A percentile compares a stretch with the other conserved stretches of the same genome.
These are phyloP conservation scores for Drosophila guanche DNA, from an alignment of 1,140 invertebrate species.

Conservation along the genomic window DNA sequence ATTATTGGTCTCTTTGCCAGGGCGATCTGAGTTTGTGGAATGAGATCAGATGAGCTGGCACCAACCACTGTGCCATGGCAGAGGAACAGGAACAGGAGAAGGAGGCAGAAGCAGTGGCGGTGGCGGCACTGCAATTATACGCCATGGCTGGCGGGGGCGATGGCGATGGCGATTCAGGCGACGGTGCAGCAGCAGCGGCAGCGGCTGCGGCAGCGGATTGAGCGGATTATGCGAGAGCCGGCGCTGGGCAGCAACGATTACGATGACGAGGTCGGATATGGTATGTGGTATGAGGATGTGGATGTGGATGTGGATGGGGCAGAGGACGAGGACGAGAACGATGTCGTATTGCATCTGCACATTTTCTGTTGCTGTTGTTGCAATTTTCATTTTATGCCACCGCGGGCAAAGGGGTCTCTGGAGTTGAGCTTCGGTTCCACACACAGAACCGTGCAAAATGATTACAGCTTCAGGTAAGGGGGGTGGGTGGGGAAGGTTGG, in stretches of 20 bases:
- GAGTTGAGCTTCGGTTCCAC: conserved; percentile 13
- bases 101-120: too few species aligned
- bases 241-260: conserved; percentile 62
- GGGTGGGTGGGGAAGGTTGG: too few species aligned
- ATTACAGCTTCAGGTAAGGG: too few species aligned
- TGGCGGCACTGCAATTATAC: conserved; percentile 67
- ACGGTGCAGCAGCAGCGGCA: conserved; percentile 16
- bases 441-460: conserved; percentile 58
- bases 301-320: conserved; percentile 41
- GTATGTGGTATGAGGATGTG: conserved; percentile 54
- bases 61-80: too few species aligned
- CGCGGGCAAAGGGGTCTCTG: conserved; percentile 43
- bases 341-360: too few species aligned
- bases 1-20: too few species aligned
- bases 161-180: conserved; percentile 7
- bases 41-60: too few species aligned
- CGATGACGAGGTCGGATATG: conserved; percentile 37
- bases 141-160: conserved; percentile 41
- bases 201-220: conserved; percentile 43
- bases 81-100: too few species aligned
- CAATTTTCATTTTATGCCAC: conserved; percentile 71
- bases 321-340: conserved; percentile 4
- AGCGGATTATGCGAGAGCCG: conserved; percentile 68
- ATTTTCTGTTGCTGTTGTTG: conserved; percentile 33
- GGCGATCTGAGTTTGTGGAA: too few species aligned